Evolutionary conservation across 2,797 vertebrate genomes (phyloP).

Genomic region (Apogon talboti): DNA sequence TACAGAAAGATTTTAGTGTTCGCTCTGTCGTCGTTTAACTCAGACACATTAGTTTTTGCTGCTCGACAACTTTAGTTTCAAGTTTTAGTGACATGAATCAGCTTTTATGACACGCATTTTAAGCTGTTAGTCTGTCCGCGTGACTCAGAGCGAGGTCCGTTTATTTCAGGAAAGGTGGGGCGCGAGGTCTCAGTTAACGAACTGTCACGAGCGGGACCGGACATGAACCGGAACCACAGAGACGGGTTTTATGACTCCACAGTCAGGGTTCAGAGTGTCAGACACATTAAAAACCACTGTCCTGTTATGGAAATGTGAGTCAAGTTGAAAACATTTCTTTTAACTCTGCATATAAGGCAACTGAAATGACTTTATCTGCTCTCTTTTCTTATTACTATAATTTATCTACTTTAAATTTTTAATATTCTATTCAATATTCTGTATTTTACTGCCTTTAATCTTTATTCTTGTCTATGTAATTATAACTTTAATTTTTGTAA

Average conservation of each 20-base stretch:
- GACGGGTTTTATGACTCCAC: not conserved
- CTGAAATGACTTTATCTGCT: too few species aligned
- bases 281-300: not conserved
- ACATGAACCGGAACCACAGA: slow-evolving; percentile 2
- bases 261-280: not conserved
- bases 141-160: slow-evolving; percentile 26
- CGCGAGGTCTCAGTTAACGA: not conserved
- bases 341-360: too few species aligned
- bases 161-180: slow-evolving; percentile 7
- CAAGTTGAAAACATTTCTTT: not conserved
- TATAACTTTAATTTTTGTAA: too few species aligned
- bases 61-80: not conserved
- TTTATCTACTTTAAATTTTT: too few species aligned
- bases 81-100: not conserved
- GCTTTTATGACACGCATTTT: too few species aligned
- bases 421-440: too few species aligned
- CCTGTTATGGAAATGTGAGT: not conserved
- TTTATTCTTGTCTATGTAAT: too few species aligned
- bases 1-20: slow-evolving; percentile 1
- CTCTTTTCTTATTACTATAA: too few species aligned
- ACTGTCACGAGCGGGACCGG: slow-evolving; percentile 14
- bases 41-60: too few species aligned
- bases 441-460: too few species aligned
- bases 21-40: too few species aligned
- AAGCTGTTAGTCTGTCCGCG: slow-evolving; percentile 12